Evolutionary conservation across 2,797 vertebrate genomes (phyloP), one percentile per base, ranked within the genome.

Genomic region (Brachyrhaphis roseni): DNA sequence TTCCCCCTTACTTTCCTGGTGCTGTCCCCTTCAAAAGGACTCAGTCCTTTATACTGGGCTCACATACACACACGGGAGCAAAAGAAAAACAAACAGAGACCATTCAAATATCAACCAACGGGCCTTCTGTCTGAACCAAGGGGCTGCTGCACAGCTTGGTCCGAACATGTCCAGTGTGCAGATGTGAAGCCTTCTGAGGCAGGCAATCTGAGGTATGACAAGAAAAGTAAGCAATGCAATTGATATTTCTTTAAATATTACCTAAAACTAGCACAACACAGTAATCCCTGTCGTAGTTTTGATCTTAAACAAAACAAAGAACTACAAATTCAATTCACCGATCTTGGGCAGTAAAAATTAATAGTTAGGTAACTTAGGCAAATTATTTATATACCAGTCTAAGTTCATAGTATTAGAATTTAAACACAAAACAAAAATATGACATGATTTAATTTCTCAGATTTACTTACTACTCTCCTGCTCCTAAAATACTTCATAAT

Each of bases 1-100:
- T 95, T 95, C 95, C 95, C 86, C 87, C 77, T 85, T 68, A 86
- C 91, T 94, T 94, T 95, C 95, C 94, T 92, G 93, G 91, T 93
- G 91, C 87, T 90, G 94, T 94, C 91, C 91, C 89, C 93, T 94
- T 95, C 94, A 95, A 95, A 95, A 92, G 92, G 88, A 87, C 85
- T 20, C 43, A 7, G 78, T 76, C 89, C 94, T 95, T 95, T 92
- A 93, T 94, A 89, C 90, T 93, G 86, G 83, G 92, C 93, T 93
- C 94, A 91, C 91, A 89, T 91, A 91, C 82, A 93, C 92, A 93
- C 92, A 93, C 79, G 90, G 92, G 91, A 94, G 86, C 87, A 75
- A 78, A 92, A 94, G 93, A 92, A 94, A 93, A 95, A 95, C 91
- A 96, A 95, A 95, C 91, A 94, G 36, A 82, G 82, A 78, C 90